phyloP scores from a whole-genome alignment of 2,888 invertebrate genomes.

The Polydrusus pterygomalis region DNA sequence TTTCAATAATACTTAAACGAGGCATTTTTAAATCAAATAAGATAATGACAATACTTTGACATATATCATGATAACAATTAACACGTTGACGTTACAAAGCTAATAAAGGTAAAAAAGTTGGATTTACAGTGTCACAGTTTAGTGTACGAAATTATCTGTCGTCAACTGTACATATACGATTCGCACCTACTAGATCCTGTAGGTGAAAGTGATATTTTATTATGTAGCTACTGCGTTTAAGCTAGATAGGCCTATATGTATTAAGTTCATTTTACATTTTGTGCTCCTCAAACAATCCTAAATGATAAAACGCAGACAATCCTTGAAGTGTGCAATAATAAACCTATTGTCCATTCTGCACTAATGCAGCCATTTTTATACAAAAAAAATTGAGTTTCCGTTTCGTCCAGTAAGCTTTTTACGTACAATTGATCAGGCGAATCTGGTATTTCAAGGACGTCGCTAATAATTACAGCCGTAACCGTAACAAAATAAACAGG shows the following conservation, averaged over 20 bases:
- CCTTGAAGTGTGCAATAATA: not conserved
- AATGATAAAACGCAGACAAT: not conserved
- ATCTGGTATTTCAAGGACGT: slow-evolving; percentile 46
- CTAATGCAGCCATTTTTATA: not conserved
- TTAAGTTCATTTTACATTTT: not conserved
- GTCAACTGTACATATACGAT: too few relatives aligned
- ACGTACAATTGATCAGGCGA: slow-evolving; percentile 38
- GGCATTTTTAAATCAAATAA: too few relatives aligned
- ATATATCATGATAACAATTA: too few relatives aligned
- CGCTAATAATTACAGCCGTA: slow-evolving; percentile 40
- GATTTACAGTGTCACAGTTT: too few relatives aligned
- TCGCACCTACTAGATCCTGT: too few relatives aligned
- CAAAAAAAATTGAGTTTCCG: slow-evolving; percentile 45
- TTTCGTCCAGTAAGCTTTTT: slow-evolving; percentile 39
- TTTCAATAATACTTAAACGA: too few relatives aligned
- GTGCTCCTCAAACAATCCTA: not conserved
- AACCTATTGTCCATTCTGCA: not conserved
- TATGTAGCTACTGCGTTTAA: not conserved
- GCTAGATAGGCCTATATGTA: too few relatives aligned
- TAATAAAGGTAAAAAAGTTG: too few relatives aligned
- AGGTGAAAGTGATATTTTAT: too few relatives aligned
- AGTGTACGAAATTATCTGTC: too few relatives aligned
- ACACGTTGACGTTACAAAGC: too few relatives aligned
- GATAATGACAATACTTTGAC: too few relatives aligned
- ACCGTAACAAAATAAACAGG: slow-evolving; percentile 37